Percentiles rank a stretch among this genome's conserved stretches.
phyloP scores from a whole-genome alignment of 2,797 vertebrate genomes.

The Trichosurus vulpecula region DNA sequence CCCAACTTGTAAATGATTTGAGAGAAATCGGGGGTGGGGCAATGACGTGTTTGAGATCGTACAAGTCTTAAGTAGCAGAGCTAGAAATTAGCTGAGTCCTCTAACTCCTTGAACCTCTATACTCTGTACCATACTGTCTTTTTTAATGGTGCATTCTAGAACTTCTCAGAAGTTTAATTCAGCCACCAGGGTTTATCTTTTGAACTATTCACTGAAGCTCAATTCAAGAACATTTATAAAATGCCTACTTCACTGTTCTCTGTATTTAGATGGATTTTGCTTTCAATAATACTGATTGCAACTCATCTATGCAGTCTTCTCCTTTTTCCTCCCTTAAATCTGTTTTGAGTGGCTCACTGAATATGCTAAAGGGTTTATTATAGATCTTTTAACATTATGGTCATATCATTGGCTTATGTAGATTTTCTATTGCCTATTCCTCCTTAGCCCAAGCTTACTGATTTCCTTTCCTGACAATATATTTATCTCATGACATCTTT shows the following conservation, averaged over 20 bases:
- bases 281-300: not conserved
- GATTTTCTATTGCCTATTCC: not conserved
- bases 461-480: not conserved
- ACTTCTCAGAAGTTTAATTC: not conserved
- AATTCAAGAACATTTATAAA: not conserved
- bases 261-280: not conserved
- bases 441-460: not conserved
- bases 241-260: not conserved
- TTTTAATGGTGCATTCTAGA: not conserved
- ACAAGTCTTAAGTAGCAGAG: not conserved
- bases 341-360: not conserved
- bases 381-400: not conserved
- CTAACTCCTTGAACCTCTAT: not conserved
- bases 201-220: too few species aligned
- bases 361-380: not conserved
- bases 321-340: not conserved
- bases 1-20: not conserved
- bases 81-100: not conserved
- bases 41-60: not conserved
- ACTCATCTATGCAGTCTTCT: not conserved
- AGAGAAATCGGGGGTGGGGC: too few species aligned
- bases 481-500: not conserved
- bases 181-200: not conserved
- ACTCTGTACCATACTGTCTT: not conserved
- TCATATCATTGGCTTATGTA: too few species aligned